Percentiles rank a stretch among this genome's conserved stretches.
Evolutionary conservation across 2,888 invertebrate species (phyloP).

Genomic region (Dione juno): DNA sequence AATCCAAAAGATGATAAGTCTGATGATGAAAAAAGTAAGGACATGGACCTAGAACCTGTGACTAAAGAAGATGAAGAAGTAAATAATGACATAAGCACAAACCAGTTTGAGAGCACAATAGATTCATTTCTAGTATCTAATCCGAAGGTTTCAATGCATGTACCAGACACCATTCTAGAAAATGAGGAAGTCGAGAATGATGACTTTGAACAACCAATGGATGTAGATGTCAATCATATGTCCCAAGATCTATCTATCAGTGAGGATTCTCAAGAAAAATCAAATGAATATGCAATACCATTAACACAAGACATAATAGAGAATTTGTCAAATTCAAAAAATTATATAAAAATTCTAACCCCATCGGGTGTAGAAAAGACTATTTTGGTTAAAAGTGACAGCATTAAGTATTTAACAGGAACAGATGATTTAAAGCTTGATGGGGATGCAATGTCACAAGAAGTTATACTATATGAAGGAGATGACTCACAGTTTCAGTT

Average conservation of each 20-base stretch:
- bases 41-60: conserved; percentile 4
- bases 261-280: conserved; percentile 49
- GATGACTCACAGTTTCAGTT: conserved; percentile 75
- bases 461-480: conserved; percentile 76
- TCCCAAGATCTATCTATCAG: conserved; percentile 53
- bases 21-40: conserved; percentile 24
- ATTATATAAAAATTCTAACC: conserved; percentile 71
- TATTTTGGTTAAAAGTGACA: conserved; percentile 66
- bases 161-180: conserved; percentile 76
- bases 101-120: conserved; percentile 63
- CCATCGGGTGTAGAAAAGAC: conserved; percentile 63
- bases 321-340: conserved; percentile 54
- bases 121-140: conserved; percentile 70
- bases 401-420: conserved; percentile 67
- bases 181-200: conserved; percentile 72
- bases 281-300: conserved; percentile 38
- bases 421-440: conserved; percentile 60
- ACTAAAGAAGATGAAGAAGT: conserved; percentile 25
- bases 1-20: conserved; percentile 60
- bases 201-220: conserved; percentile 56
- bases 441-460: conserved; percentile 61
- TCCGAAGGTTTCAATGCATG: conserved; percentile 66
- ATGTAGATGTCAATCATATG: conserved; percentile 57
- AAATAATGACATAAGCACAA: conserved; percentile 30
- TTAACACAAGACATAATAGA: conserved; percentile 49